Evolutionary conservation across 1,140 invertebrate genomes (phyloP).

Genomic region (Drosophila sechellia): DNA sequence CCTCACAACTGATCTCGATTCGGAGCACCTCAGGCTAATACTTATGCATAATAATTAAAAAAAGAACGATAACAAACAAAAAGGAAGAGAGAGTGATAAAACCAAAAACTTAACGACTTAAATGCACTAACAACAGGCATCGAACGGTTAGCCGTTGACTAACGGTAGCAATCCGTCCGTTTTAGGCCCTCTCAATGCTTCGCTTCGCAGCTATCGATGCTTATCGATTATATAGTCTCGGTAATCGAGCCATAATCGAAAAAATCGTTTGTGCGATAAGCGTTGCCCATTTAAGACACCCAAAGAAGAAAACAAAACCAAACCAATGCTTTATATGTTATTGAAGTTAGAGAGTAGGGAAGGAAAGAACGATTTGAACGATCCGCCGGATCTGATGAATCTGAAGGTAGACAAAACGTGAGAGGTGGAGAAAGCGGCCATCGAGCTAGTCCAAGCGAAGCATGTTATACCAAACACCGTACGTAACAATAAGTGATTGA

Average conservation of each 20-base stretch:
- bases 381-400: not conserved
- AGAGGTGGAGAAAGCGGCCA: slow-evolving; percentile 16
- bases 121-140: slow-evolving; percentile 44
- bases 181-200: slow-evolving; percentile 45
- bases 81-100: slow-evolving; percentile 1
- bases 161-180: slow-evolving; percentile 54
- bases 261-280: slow-evolving; percentile 25
- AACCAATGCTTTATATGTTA: slow-evolving; percentile 69
- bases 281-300: slow-evolving; percentile 23
- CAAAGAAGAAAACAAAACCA: slow-evolving; percentile 6
- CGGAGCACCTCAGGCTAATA: slow-evolving; percentile 49
- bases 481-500: slow-evolving; percentile 84
- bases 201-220: slow-evolving; percentile 31
- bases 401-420: slow-evolving; percentile 25
- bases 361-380: not conserved
- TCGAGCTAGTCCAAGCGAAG: slow-evolving; percentile 65
- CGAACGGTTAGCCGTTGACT: slow-evolving; percentile 48
- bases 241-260: slow-evolving; percentile 5
- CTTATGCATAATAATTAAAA: slow-evolving; percentile 33
- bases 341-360: slow-evolving; percentile 23
- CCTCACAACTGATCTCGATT: slow-evolving; percentile 48
- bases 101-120: slow-evolving; percentile 20
- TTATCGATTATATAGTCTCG: slow-evolving; percentile 10
- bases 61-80: slow-evolving; percentile 12
- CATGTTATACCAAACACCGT: slow-evolving; percentile 82